These are phyloP conservation scores for Sebastes kiyomatsui DNA, from an alignment of 2,797 vertebrate species.

Conservation along the genomic window DNA sequence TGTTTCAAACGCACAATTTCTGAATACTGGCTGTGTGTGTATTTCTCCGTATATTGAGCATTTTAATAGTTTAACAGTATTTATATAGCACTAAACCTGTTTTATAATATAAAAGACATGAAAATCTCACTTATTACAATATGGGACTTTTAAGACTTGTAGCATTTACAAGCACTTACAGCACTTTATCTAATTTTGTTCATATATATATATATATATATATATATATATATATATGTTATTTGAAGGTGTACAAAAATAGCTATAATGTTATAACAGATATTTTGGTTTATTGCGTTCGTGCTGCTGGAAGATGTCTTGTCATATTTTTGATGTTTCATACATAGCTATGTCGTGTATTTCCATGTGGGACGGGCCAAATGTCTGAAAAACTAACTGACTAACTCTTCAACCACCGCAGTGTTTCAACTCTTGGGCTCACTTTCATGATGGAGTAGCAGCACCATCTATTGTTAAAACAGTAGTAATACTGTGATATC, in stretches of 20 bases:
- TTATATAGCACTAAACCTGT: too few relatives aligned
- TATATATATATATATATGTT: too few relatives aligned
- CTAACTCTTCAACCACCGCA: background rate
- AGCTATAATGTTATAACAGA: background rate
- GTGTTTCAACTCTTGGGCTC: background rate
- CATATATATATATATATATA: too few relatives aligned
- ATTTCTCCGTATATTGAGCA: too few relatives aligned
- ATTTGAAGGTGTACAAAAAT: background rate
- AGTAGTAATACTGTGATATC: background rate
- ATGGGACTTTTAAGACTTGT: background rate
- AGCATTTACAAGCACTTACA: too few relatives aligned
- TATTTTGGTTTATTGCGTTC: background rate
- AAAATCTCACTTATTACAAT: too few relatives aligned
- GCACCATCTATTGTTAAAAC: conserved; percentile 48
- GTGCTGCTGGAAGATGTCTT: background rate
- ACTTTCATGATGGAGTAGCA: conserved; percentile 27
- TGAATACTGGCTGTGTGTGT: too few relatives aligned
- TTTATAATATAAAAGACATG: too few relatives aligned
- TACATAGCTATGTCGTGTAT: background rate
- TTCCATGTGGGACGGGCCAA: background rate
- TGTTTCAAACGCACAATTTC: too few relatives aligned
- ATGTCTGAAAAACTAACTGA: background rate
- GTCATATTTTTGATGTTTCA: background rate
- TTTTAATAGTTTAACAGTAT: too few relatives aligned
- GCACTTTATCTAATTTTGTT: background rate